Base-by-base conservation (phyloP, 2,797 vertebrate species). In the Ctenosaura bakeri region DNA sequence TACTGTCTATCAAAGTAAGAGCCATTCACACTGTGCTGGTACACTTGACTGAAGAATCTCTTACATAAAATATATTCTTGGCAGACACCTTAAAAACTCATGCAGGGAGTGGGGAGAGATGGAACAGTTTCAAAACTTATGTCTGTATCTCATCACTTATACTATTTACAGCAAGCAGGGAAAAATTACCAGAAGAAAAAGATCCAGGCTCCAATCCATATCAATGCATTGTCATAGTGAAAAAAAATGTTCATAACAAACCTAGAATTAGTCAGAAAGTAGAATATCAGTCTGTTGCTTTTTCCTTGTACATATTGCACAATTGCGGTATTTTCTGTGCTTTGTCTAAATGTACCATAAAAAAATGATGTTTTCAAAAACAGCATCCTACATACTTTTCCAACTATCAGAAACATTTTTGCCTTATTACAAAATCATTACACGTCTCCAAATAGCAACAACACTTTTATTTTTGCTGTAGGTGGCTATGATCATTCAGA, bases 1-100 rank as follows among this genome's bases (percentile, higher is more conserved):
- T 86, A 74, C 6, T 83, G 90, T 93, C 56, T 86, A 4, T 92
- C 85, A 69, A 87, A 90, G 62, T 88, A 87, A 93, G 89, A 59
- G 52, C 82, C 87, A 88, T 74, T 83, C 56, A 50, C 73, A 87
- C 90, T 90, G 90, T 78, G 38, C 82, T 93, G 91, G 88, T 87
- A 69, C 50, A 79, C 94, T 90, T 88, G 83, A 91, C 73, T 95
- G 92, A 88, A 94, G 88, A 94, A n/a, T n/a, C n/a, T n/a, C n/a
- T 95, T 93, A 90, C 86, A 86, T 85, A 93, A 69, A 83, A 89
- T 88, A 85, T 90, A 59, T 80, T 42, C 2, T 92, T 96, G 93
- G 87, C 87, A 88, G 4, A 35, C 46, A 89, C 90, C 80, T 92
- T 83, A 89, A 80, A 77, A 94, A 90, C 10, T 81, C 66, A 90